phyloP scores from a whole-genome alignment of 2,113 vertebrate genomes.

The Platysteira castanea region DNA sequence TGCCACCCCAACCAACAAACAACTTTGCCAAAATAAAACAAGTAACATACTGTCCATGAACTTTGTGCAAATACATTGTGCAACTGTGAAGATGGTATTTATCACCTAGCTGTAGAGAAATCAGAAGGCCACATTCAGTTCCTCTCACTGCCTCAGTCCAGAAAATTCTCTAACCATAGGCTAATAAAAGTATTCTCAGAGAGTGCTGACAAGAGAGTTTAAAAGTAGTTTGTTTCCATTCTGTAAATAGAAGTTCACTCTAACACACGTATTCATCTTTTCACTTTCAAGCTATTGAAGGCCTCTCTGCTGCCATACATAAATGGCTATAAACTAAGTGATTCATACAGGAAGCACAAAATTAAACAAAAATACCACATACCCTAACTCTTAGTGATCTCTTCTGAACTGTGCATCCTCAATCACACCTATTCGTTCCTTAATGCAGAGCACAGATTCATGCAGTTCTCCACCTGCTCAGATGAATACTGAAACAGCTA shows the following conservation, averaged over 20 bases:
- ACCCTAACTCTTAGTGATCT: not conserved
- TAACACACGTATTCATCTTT: not conserved
- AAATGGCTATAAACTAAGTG: not conserved
- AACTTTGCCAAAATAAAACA: not conserved
- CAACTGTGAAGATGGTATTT: not conserved
- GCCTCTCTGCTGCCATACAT: not conserved
- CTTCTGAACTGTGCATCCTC: not conserved
- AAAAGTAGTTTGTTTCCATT: constrained; percentile 23
- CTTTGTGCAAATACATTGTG: not conserved
- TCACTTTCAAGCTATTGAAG: not conserved
- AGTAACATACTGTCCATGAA: not conserved
- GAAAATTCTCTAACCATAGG: not conserved
- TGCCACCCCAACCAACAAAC: not conserved
- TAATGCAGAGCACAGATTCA: not conserved
- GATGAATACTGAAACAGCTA: not conserved
- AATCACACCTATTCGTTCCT: not conserved
- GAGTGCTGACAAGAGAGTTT: not conserved
- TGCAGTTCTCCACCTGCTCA: not conserved
- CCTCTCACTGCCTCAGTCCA: not conserved
- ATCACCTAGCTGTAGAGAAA: not conserved
- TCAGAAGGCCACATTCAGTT: not conserved
- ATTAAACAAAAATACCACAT: not conserved
- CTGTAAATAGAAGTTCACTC: not conserved
- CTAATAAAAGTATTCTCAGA: not conserved
- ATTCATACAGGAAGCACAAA: not conserved